Evolutionary conservation across 2,113 vertebrate genomes (phyloP).

Genomic region (Symphodus melops): DNA sequence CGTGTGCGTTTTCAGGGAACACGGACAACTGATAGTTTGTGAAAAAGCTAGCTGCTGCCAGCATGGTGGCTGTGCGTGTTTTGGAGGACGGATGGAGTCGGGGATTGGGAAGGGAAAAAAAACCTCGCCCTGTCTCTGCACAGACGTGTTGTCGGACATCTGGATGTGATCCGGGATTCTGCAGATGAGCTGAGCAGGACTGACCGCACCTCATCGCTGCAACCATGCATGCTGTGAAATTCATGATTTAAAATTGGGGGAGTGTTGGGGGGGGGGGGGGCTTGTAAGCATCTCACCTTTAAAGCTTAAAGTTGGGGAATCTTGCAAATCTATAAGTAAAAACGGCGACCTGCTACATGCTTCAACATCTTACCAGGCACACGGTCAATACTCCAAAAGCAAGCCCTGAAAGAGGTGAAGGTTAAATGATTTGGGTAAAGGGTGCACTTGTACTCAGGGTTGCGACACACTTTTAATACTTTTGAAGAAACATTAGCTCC

Average conservation of each 20-base stretch:
- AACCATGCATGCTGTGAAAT: conserved; percentile 11
- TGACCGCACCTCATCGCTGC: conserved; percentile 56
- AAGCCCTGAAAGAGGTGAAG: no score
- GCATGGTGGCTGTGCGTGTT: conserved; percentile 38
- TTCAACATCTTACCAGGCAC: no score
- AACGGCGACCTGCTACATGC: no score
- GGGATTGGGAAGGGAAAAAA: conserved; percentile 53
- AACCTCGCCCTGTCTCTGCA: conserved; percentile 60
- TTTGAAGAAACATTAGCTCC: conserved; percentile 41
- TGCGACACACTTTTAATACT: no score
- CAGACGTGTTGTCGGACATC: conserved; percentile 67
- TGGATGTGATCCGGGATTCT: conserved; percentile 72
- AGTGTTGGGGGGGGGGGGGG: neutral
- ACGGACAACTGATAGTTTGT: conserved; percentile 55
- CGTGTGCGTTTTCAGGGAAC: conserved; percentile 13
- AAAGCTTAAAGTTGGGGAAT: neutral
- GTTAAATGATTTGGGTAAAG: no score
- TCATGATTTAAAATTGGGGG: neutral
- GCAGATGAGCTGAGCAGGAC: conserved; percentile 63
- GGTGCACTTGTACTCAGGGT: no score
- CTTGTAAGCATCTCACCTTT: neutral
- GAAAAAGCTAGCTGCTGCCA: conserved; percentile 46
- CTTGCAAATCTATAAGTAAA: neutral
- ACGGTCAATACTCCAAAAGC: no score
- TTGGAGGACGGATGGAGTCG: conserved; percentile 58